Evolutionary conservation across 2,113 vertebrate species (phyloP).

Genomic region (Vulpes lagopus): DNA sequence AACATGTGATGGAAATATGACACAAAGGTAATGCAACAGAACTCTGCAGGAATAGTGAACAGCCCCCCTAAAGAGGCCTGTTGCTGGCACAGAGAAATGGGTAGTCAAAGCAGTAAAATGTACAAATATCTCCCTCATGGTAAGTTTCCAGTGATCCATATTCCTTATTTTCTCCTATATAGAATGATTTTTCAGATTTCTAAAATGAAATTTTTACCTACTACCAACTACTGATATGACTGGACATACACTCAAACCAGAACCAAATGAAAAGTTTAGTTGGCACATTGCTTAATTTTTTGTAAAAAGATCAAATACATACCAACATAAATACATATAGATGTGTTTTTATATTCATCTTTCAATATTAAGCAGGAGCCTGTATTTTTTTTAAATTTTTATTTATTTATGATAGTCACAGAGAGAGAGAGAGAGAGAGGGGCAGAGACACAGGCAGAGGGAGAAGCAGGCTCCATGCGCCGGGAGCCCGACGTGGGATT

Average conservation of each 20-base stretch:
- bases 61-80: not conserved
- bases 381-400: too few species aligned
- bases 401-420: too few species aligned
- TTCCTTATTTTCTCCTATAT: not conserved
- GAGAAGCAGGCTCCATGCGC: too few species aligned
- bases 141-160: not conserved
- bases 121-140: not conserved
- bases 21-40: conserved; percentile 42
- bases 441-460: too few species aligned
- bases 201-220: not conserved
- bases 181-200: not conserved
- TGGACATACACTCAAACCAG: not conserved
- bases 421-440: too few species aligned
- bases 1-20: not conserved
- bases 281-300: not conserved
- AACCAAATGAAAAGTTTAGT: not conserved
- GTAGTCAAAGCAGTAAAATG: not conserved
- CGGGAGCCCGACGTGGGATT: too few species aligned
- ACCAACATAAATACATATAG: not conserved
- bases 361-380: not conserved
- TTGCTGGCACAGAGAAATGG: not conserved
- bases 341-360: not conserved
- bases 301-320: conserved; percentile 6
- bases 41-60: not conserved
- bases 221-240: not conserved